Percentiles rank a stretch among this genome's conserved stretches.
These are phyloP conservation scores for Gryon sp. DNA, from an alignment of 1,140 invertebrate genomes.

Conservation along the genomic window DNA sequence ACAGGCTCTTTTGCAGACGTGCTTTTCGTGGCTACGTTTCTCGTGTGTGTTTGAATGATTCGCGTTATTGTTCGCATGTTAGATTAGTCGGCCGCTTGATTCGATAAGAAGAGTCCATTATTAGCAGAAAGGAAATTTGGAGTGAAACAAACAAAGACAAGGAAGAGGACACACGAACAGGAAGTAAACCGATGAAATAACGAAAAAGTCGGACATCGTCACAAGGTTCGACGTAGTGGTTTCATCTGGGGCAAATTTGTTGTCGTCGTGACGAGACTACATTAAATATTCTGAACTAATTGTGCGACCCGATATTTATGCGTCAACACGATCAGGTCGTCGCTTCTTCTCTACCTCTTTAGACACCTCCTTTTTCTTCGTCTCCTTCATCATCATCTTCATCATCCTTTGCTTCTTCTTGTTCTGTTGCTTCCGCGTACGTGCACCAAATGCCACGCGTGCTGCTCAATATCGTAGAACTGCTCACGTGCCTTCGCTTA, in stretches of 20 bases:
- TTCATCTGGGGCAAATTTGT: constrained; percentile 36
- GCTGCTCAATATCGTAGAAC: constrained; percentile 46
- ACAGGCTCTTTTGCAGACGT: constrained; percentile 58
- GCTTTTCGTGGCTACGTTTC: constrained; percentile 44
- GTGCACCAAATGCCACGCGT: constrained; percentile 64
- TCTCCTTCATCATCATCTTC: too few relatives aligned
- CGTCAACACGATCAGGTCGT: constrained; percentile 45
- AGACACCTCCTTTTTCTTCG: constrained; percentile 14
- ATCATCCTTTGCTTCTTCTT: too few relatives aligned
- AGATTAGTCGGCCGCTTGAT: constrained; percentile 21
- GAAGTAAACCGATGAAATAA: too few relatives aligned
- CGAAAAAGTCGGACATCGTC: too few relatives aligned
- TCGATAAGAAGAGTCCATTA: constrained; percentile 46
- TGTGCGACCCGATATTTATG: constrained; percentile 47
- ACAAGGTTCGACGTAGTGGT: constrained; percentile 42
- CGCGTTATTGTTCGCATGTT: constrained; percentile 39
- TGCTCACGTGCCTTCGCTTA: constrained; percentile 55
- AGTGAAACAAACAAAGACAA: too few relatives aligned
- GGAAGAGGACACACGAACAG: too few relatives aligned
- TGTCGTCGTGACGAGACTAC: constrained; percentile 52
- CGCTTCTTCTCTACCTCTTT: constrained; percentile 28
- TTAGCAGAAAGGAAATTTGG: constrained; percentile 44
- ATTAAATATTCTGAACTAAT: constrained; percentile 61
- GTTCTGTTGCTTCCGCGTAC: constrained; percentile 48
- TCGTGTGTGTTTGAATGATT: constrained; percentile 43